Evolutionary conservation across 2,113 vertebrate genomes (phyloP).

Genomic region (Columba janthina): DNA sequence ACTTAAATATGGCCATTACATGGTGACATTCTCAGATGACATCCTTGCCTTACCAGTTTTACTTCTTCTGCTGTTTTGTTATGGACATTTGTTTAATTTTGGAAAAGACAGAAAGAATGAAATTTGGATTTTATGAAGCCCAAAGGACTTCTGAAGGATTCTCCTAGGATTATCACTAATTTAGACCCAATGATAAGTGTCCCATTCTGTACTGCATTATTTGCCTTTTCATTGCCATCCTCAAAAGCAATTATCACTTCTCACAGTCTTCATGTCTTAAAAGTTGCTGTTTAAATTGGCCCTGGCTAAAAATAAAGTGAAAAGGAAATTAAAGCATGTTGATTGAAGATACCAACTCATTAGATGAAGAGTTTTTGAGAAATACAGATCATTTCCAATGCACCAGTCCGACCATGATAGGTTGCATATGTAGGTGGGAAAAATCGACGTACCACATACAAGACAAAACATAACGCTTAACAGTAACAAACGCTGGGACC

Average conservation of each 20-base stretch:
- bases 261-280: background rate
- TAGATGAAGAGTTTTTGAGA: background rate
- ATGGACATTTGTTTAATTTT: background rate
- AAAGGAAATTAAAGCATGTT: background rate
- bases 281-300: background rate
- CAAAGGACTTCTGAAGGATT: background rate
- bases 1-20: background rate
- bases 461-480: fast-evolving
- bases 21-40: background rate
- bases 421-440: background rate
- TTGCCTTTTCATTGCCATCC: constrained; percentile 4
- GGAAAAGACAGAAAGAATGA: background rate
- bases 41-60: background rate
- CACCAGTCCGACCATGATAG: background rate
- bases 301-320: background rate
- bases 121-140: background rate
- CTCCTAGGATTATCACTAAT: background rate
- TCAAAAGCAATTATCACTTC: constrained; percentile 8
- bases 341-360: background rate
- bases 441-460: background rate
- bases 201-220: constrained; percentile 1
- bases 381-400: background rate
- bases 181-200: background rate
- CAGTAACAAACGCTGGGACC: background rate
- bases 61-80: background rate